Evolutionary conservation across 2,797 vertebrate species (phyloP), one percentile per base, ranked within the genome.

Genomic region (Acanthurus leucopareius): DNA sequence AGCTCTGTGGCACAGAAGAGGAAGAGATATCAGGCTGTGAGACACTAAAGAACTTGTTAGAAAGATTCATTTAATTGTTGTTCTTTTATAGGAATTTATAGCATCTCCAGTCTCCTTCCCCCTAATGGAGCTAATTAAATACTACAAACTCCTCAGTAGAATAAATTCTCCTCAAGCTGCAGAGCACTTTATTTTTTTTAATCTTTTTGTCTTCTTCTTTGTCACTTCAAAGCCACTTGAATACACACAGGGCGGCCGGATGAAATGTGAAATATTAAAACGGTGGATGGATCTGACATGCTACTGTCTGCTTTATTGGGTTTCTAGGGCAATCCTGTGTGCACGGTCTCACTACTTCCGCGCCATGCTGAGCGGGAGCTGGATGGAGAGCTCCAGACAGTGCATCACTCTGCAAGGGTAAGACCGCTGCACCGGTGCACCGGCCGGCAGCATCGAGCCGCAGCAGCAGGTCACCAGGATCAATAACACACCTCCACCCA

Each of bases 301-400:
- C 60, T n/a, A 3, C 69, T 79, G 59, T 17, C 59, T 84, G 70
- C 44, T 87, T 84, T 90, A 49, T 57, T 82, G 76, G 82, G 47
- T 91, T 91, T 89, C 83, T 80, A 98, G 98, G 96, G 97, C 97
- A 58, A 95, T 99, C 91, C 95, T 99, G 89, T 97, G 97, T 85
- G 97, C 97, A 35, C 96, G 98, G 79, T 98, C 97, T n/a, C 94
- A 95, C 95, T 99, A 99, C 86, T 99, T 99, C 92, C 91, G 96
- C 87, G 97, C 97, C 62, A 99, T 99, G 97, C 94, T 99, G 91
- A 97, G 96, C 86, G 97, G 97, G 82, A 97, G 94, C 75, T 99
- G 98, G 97, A 96, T 96, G 92, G 98, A 99, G 95, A 98, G 97
- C 93, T 97, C 95, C 87, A 96, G 94, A 88, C 95, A 97, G 83